Base-by-base conservation (phyloP, 2,113 vertebrate genomes). In the Ceratotherium simum region DNA sequence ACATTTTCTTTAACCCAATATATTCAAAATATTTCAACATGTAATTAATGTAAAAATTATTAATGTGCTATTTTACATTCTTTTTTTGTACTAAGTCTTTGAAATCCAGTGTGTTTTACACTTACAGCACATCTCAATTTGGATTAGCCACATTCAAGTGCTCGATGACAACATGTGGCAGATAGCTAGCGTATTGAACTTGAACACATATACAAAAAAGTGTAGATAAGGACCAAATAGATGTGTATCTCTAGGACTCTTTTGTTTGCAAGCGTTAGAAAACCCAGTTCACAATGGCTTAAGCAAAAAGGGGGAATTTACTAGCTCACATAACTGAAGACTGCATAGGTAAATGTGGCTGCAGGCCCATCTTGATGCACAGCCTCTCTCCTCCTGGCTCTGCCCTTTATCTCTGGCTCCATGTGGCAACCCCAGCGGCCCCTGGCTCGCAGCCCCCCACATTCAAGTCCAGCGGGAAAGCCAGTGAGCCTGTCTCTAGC, bases 141-240 rank as follows among this genome's bases (percentile, higher is more conserved):
- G 0, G 23, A 84, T 67, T 14, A 29, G 80, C 42, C 58, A 64
- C 29, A 10, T 10, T 46, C 20, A 20, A 18, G 83, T 17, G 27
- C n/a, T 73, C n/a, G 1, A 6, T 1, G 42, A 48, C 36, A 13
- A 33, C 23, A 0, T 36, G 31, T 10, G 0, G 25, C 2, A 3
- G 76, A 17, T 1, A 14, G 20, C 84, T 69, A 10, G n/a, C 0
- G 0, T 48, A 11, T 8, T 13, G 46, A 48, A 48, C 48, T 48
- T 9, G 21, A 16, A 76, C 31, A 58, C 39, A 33, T 3, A 46
- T 1, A 20, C 6, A 65, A 39, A 70, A 62, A 78, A 29, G 36
- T 83, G n/a, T 31, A 5, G 18, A 31, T 21, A 51, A 78, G 29
- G 12, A 23, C 29, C 27, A 60, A 83, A 54, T 3, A 72, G n/a